Evolutionary conservation across 2,113 vertebrate species (phyloP).

Genomic region (Forbesichthys agassizii): DNA sequence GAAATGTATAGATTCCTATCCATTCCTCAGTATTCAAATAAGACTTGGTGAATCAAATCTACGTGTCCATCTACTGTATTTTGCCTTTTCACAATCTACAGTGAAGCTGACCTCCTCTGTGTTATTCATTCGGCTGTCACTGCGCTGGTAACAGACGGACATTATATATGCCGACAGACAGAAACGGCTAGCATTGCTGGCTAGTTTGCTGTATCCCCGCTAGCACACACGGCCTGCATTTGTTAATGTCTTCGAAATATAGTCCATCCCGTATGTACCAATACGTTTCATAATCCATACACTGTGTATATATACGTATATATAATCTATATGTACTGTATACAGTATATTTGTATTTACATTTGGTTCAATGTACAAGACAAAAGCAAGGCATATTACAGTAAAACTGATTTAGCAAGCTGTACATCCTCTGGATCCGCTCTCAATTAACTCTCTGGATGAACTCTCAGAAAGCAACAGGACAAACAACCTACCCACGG

Average conservation of each 20-base stretch:
- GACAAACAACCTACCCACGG: constrained; percentile 10
- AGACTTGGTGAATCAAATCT: neutral
- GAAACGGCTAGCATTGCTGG: neutral
- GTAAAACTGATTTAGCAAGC: constrained; percentile 18
- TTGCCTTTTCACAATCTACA: neutral
- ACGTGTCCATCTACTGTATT: neutral
- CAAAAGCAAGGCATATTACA: constrained; percentile 38
- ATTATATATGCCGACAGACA: neutral
- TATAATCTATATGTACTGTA: constrained; percentile 51
- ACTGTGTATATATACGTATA: neutral
- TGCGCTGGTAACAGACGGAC: neutral
- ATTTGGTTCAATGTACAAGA: constrained; percentile 68
- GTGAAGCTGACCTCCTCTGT: neutral
- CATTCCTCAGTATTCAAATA: neutral
- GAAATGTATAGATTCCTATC: neutral
- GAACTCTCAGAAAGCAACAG: constrained; percentile 27
- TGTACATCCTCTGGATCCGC: constrained; percentile 4
- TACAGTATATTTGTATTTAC: constrained; percentile 71
- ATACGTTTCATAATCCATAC: constrained; percentile 47
- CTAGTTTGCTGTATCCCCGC: neutral
- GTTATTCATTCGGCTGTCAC: neutral
- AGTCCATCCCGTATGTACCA: constrained; percentile 33
- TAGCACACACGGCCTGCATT: constrained; percentile 9
- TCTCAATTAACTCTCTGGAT: constrained; percentile 27
- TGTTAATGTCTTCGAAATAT: constrained; percentile 42